Evolutionary conservation across 2,797 vertebrate genomes (phyloP).

Genomic region (Amniataba percoides): DNA sequence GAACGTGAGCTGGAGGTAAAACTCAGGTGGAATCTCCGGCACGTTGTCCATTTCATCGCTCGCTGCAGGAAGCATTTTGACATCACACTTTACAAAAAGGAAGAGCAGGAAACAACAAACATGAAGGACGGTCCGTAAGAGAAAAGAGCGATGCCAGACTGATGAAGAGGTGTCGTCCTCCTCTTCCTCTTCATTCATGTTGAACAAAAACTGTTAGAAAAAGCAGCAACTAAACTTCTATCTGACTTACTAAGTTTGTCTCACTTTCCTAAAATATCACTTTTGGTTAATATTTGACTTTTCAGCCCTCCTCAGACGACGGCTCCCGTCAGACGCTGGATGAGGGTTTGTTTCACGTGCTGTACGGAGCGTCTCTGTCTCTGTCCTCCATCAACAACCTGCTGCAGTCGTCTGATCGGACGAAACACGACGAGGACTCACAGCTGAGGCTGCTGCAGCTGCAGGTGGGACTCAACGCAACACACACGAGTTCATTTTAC

Average conservation of each 20-base stretch:
- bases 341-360: conserved; percentile 87
- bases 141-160: background rate
- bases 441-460: conserved; percentile 77
- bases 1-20: background rate
- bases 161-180: background rate
- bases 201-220: background rate
- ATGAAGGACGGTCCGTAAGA: background rate
- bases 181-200: background rate
- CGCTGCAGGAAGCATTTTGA: background rate
- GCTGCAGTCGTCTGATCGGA: conserved; percentile 71
- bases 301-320: conserved; percentile 33
- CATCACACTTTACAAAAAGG: conserved; percentile 11
- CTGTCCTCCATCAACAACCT: conserved; percentile 85
- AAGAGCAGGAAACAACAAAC: conserved; percentile 1
- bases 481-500: background rate
- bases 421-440: conserved; percentile 76
- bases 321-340: conserved; percentile 73
- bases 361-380: conserved; percentile 83
- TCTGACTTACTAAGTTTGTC: background rate
- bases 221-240: background rate
- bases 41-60: background rate
- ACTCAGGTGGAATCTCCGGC: background rate
- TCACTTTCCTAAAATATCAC: background rate
- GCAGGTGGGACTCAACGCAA: conserved; percentile 81
- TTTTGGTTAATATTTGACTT: background rate